These are phyloP conservation scores for Eudemis profundana DNA, from an alignment of 2,888 invertebrate genomes.

Conservation along the genomic window DNA sequence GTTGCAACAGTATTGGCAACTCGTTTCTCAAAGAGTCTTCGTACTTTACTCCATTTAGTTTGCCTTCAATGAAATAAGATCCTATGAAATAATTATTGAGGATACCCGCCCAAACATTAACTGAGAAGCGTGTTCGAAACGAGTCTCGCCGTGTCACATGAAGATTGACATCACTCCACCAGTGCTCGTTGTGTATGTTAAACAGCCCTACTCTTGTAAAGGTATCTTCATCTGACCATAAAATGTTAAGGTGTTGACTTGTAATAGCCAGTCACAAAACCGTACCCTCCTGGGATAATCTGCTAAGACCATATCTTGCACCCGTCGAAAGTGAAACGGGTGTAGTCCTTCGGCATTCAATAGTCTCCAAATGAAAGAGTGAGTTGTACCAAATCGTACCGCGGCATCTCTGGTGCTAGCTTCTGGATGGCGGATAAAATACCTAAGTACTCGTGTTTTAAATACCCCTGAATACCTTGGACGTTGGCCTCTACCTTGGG, in stretches of 20 bases:
- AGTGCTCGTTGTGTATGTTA: not conserved
- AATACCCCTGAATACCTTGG: too few relatives aligned
- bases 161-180: not conserved
- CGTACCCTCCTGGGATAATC: constrained; percentile 4
- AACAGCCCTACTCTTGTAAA: constrained; percentile 12
- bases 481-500: too few relatives aligned
- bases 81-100: too few relatives aligned
- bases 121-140: too few relatives aligned
- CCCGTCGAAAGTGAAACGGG: not conserved
- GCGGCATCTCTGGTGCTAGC: not conserved
- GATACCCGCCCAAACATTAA: too few relatives aligned
- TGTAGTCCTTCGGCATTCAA: constrained; percentile 2
- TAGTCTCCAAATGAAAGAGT: constrained; percentile 9
- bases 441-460: too few relatives aligned
- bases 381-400: not conserved
- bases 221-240: constrained; percentile 15
- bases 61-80: too few relatives aligned
- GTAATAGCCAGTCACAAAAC: constrained; percentile 6
- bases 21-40: too few relatives aligned
- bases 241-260: constrained; percentile 12
- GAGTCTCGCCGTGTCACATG: not conserved
- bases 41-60: too few relatives aligned
- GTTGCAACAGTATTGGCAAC: constrained; percentile 1
- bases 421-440: too few relatives aligned
- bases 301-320: constrained; percentile 5